Base-by-base conservation (phyloP, 2,888 invertebrate genomes). In the Cataglyphis livida region DNA sequence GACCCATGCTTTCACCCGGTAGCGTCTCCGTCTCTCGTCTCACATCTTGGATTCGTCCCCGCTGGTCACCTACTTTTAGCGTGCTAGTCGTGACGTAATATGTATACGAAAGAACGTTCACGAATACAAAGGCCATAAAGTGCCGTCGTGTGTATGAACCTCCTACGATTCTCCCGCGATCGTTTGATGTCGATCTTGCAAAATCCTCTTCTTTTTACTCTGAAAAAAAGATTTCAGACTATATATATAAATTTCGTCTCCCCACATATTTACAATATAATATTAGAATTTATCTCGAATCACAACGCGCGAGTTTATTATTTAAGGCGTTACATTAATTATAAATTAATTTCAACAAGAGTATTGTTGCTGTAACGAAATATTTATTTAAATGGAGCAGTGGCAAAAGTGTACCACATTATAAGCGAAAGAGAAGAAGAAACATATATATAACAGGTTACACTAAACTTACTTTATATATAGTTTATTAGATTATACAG, bases 1-100 rank as follows among this genome's bases (percentile, higher is more conserved):
- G 78, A 79, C 78, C 78, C 78, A 70, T 79, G 78, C 78, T 79
- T 79, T 79, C 78, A 79, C 78, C 78, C 78, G 78, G 78, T 79
- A 79, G 78, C 78, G 25, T 79, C 78, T 54, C 41, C 74, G 32
- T 25, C 7, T n/a, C n/a, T 25, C 74, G 25, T 54, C 48, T 25
- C 65, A 15, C 65, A 10, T 48, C 75, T 1, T 9, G 38, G 12
- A 57, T 57, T 76, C 59, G 59, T 66, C 41, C 38, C 12, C 25
- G 44, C 54, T 32, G 44, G 59, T 70, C 78, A 70, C 78, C 59
- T 70, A 79, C 78, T 78, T 78, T 51, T 68, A 59, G 28, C 57
- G n/a, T 10, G 38, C n/a, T 18, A 6, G 21, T 32, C 78, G 15
- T 79, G 70, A 79, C 21, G 71, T 79, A 70, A 70, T 59, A 9